A percentile compares a stretch with the other conserved stretches of the same genome.
These are phyloP conservation scores for Andrena fulva DNA, from an alignment of 2,888 invertebrate species.

Conservation along the genomic window DNA sequence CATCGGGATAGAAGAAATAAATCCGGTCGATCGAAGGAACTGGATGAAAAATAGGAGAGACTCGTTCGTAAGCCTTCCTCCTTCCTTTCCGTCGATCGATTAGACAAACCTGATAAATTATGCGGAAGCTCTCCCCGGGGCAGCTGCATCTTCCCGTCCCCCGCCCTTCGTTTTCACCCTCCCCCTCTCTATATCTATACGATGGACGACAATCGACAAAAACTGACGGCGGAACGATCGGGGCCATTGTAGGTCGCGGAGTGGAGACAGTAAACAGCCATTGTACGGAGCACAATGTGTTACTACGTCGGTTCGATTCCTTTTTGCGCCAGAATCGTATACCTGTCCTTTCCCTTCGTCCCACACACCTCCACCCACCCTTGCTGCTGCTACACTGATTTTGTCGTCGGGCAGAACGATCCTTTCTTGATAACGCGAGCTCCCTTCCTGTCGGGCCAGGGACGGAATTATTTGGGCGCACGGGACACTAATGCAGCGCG, in stretches of 20 bases:
- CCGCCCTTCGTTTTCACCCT: slow-evolving; percentile 36
- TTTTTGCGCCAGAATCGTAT: slow-evolving; percentile 71
- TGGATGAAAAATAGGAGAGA: slow-evolving; percentile 35
- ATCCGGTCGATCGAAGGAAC: slow-evolving; percentile 24
- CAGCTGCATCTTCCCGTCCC: slow-evolving; percentile 36
- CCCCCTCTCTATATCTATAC: slow-evolving; percentile 62
- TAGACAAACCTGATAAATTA: slow-evolving; percentile 82
- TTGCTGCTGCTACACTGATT: slow-evolving; percentile 25
- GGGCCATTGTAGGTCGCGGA: slow-evolving; percentile 78
- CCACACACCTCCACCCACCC: slow-evolving; percentile 36
- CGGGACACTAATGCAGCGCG: slow-evolving; percentile 23
- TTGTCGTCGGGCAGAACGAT: slow-evolving; percentile 55
- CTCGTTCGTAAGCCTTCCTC: slow-evolving; percentile 2
- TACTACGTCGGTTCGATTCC: slow-evolving; percentile 78
- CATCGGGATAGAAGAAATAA: not conserved
- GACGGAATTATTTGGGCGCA: slow-evolving; percentile 39
- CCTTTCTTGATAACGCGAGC: slow-evolving; percentile 51
- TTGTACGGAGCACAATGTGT: slow-evolving; percentile 78
- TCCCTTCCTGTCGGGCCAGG: not conserved
- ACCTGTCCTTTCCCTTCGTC: slow-evolving; percentile 57
- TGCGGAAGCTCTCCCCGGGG: slow-evolving; percentile 70
- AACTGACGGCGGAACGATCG: slow-evolving; percentile 81
- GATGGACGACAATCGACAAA: slow-evolving; percentile 78
- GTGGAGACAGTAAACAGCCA: slow-evolving; percentile 83
- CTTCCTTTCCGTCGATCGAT: slow-evolving; percentile 75